Percentiles rank a stretch among this genome's conserved stretches.
phyloP scores from a whole-genome alignment of 2,113 vertebrate genomes.

The Odontesthes bonariensis region DNA sequence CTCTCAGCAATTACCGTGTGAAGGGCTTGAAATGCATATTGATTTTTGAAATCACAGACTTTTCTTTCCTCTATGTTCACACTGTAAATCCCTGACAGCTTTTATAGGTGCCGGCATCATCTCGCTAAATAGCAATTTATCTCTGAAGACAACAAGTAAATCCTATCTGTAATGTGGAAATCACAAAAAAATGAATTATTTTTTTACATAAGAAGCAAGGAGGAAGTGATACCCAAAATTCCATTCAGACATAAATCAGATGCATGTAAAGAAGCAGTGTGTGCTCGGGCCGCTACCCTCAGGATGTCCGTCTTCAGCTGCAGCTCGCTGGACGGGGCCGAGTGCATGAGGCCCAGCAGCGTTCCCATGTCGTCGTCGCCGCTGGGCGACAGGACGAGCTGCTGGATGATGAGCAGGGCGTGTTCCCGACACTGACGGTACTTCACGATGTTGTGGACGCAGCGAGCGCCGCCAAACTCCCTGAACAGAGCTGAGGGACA shows the following conservation, averaged over 20 bases:
- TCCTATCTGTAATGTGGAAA: too few species aligned
- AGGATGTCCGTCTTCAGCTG: constrained; percentile 97
- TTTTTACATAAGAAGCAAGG: too few species aligned
- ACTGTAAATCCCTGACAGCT: neutral
- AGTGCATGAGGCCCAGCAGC: constrained; percentile 96
- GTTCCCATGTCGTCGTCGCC: constrained; percentile 99
- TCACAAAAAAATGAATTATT: too few species aligned
- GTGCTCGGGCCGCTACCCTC: constrained; percentile 79
- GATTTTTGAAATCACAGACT: constrained; percentile 40
- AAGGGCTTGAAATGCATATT: constrained; percentile 38
- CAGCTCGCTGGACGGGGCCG: constrained; percentile 90
- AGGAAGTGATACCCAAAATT: too few species aligned
- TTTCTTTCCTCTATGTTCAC: neutral
- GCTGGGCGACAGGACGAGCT: constrained; percentile 93
- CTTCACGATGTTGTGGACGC: constrained; percentile 97
- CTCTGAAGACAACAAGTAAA: too few species aligned
- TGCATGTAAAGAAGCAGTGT: too few species aligned
- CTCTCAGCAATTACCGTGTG: constrained; percentile 40
- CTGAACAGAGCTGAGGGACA: constrained; percentile 89
- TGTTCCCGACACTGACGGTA: constrained; percentile 96
- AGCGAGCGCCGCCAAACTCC: constrained; percentile 95
- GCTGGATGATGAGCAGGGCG: constrained; percentile 96
- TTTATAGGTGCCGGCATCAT: neutral
- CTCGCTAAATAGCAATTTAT: too few species aligned
- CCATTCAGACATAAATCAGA: too few species aligned